Evolutionary conservation across 2,113 vertebrate species (phyloP).

Genomic region (Ascaphus truei): DNA sequence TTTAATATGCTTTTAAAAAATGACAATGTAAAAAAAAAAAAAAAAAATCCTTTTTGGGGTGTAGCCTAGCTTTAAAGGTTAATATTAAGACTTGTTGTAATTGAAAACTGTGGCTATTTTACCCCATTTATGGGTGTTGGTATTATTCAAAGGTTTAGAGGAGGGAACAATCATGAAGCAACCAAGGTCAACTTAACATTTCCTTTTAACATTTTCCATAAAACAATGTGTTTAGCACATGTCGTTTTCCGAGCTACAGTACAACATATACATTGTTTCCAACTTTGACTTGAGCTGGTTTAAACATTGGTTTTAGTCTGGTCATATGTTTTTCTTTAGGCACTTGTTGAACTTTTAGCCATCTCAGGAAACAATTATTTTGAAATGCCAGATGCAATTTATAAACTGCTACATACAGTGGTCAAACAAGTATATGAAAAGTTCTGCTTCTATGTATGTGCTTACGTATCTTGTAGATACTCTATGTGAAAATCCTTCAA

Average conservation of each 20-base stretch:
- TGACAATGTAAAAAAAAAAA: no score
- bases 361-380: slow-evolving; percentile 30
- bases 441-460: no score
- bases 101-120: no score
- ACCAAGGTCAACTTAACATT: slow-evolving; percentile 5
- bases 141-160: not conserved
- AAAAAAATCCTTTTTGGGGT: no score
- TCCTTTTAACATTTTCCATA: slow-evolving; percentile 5
- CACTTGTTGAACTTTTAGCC: slow-evolving; percentile 12
- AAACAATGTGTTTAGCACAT: slow-evolving; percentile 27
- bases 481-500: no score
- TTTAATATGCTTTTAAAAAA: no score
- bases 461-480: no score
- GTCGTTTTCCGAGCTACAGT: slow-evolving; percentile 1
- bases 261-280: slow-evolving; percentile 18
- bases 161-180: not conserved
- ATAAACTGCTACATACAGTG: not conserved
- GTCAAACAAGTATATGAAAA: no score
- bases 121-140: not conserved
- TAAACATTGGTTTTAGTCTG: not conserved
- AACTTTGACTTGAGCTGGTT: not conserved
- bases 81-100: no score
- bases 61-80: no score
- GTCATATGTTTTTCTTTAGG: slow-evolving; percentile 18
- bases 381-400: slow-evolving; percentile 6